Percentiles rank a stretch among this genome's conserved stretches.
These are phyloP conservation scores for Drosophila subpulchrella DNA, from an alignment of 1,140 invertebrate genomes.

Conservation along the genomic window DNA sequence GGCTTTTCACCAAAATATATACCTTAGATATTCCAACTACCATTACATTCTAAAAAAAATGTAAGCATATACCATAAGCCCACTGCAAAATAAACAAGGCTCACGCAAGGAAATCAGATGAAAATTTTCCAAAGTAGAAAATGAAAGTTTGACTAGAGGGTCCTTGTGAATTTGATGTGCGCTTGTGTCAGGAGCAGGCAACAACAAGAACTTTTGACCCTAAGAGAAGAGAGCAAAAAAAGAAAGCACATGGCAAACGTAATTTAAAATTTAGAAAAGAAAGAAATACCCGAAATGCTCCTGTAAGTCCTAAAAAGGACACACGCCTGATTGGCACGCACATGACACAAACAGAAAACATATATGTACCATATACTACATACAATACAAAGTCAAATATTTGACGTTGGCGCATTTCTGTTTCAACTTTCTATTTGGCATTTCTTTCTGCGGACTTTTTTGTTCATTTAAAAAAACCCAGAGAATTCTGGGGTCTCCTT, in stretches of 20 bases:
- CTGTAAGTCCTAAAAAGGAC: constrained; percentile 53
- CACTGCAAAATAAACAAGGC: constrained; percentile 4
- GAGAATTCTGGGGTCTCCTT: constrained; percentile 20
- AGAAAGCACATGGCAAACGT: constrained; percentile 53
- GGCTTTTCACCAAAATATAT: no score
- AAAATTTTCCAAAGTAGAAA: constrained; percentile 44
- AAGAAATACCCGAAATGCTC: constrained; percentile 35
- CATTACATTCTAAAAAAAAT: background rate
- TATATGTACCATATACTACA: constrained; percentile 2
- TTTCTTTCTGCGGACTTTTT: constrained; percentile 21
- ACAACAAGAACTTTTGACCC: constrained; percentile 20
- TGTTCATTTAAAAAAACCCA: constrained; percentile 54
- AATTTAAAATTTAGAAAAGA: constrained; percentile 77
- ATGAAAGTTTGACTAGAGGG: constrained; percentile 44
- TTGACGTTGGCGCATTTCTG: constrained; percentile 73
- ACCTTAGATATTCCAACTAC: background rate
- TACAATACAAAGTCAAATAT: constrained; percentile 78
- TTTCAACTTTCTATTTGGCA: constrained; percentile 63
- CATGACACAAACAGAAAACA: constrained; percentile 35
- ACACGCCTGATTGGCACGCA: constrained; percentile 79
- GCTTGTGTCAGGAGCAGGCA: constrained; percentile 34
- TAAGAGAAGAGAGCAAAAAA: constrained; percentile 19
- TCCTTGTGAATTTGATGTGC: constrained; percentile 24
- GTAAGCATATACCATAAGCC: background rate
- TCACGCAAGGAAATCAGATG: constrained; percentile 49